These are phyloP conservation scores for Physella acuta DNA, from an alignment of 1,140 invertebrate genomes.

Conservation along the genomic window DNA sequence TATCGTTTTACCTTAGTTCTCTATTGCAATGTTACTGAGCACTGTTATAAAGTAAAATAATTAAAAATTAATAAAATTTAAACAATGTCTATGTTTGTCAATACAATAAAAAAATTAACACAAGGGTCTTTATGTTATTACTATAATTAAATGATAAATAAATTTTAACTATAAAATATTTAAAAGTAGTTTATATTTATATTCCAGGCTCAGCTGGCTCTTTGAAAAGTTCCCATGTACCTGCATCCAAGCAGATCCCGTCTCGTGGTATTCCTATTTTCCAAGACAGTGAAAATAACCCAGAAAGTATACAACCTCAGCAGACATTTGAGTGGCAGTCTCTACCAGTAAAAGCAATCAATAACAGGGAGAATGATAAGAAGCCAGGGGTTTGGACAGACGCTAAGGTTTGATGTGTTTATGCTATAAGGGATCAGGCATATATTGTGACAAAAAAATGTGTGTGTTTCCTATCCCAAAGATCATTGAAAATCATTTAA, in stretches of 20 bases:
- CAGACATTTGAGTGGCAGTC: constrained; percentile 47
- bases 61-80: no score
- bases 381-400: constrained; percentile 56
- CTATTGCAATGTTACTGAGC: no score
- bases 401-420: constrained; percentile 36
- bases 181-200: no score
- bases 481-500: no score
- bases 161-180: no score
- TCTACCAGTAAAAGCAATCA: constrained; percentile 30
- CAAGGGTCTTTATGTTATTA: no score
- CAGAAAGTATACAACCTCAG: constrained; percentile 24
- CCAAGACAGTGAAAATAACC: constrained; percentile 45
- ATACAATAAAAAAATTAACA: no score
- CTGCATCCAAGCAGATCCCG: constrained; percentile 25
- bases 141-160: no score
- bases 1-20: no score
- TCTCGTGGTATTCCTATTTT: constrained; percentile 36
- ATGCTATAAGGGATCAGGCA: not conserved
- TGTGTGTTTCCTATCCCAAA: no score
- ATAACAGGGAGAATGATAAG: constrained; percentile 56
- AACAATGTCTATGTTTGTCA: no score
- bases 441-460: not conserved
- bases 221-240: constrained; percentile 2
- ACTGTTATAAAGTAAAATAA: no score
- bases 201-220: constrained; percentile 7